These are phyloP conservation scores for Microtus pennsylvanicus DNA, from an alignment of 2,113 vertebrate species.

Conservation along the genomic window DNA sequence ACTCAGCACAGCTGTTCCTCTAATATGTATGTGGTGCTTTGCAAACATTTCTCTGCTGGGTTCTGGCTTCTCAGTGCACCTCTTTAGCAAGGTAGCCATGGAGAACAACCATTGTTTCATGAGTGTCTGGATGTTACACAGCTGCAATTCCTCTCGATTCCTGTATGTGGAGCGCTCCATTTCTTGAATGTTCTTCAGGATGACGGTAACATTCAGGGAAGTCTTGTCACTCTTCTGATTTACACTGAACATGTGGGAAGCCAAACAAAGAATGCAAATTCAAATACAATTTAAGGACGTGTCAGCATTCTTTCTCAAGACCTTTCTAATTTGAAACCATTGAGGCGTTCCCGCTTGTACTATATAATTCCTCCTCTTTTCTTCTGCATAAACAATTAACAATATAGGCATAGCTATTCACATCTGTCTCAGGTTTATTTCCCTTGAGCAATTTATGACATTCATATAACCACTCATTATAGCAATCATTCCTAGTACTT, in stretches of 20 bases:
- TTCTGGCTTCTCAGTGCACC: not conserved
- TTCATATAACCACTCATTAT: not conserved
- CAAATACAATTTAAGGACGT: constrained; percentile 13
- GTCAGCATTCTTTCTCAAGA: not conserved
- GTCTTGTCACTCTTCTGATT: not conserved
- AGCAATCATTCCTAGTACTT: not conserved
- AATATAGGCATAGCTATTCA: not conserved
- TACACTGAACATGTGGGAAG: not conserved
- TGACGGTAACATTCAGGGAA: not conserved
- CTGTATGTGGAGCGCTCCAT: not conserved
- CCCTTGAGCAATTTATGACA: not conserved
- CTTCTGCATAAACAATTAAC: not conserved
- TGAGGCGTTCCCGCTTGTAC: not conserved
- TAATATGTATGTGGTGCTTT: not conserved
- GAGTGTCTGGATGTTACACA: not conserved
- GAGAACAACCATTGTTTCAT: not conserved
- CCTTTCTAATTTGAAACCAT: not conserved
- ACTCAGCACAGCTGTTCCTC: not conserved
- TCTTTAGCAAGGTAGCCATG: not conserved
- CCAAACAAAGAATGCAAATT: constrained; percentile 8
- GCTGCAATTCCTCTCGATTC: not conserved
- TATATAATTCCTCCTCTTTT: not conserved
- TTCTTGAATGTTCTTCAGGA: not conserved
- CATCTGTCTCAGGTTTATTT: constrained; percentile 30
- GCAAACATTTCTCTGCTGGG: not conserved